Evolutionary conservation across 1,140 invertebrate genomes (phyloP).

Genomic region (Agrilus planipennis): DNA sequence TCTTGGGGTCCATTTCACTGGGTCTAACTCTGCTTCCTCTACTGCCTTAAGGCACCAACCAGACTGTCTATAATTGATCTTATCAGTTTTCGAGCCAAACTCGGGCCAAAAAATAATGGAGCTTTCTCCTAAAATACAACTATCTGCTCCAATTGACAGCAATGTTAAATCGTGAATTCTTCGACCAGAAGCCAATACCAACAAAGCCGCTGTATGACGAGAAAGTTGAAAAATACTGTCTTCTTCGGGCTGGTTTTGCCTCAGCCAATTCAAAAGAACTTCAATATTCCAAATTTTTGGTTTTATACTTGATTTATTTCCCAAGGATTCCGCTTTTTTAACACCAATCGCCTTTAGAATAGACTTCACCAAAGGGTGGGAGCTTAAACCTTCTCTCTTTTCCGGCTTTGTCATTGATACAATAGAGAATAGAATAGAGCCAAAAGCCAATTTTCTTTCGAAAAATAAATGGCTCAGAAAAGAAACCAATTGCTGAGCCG

Average conservation of each 20-base stretch:
- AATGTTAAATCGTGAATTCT: conserved; percentile 30
- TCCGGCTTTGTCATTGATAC: conserved; percentile 9
- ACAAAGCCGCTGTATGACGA: conserved; percentile 15
- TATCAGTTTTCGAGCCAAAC: conserved; percentile 31
- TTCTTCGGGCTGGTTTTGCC: background rate
- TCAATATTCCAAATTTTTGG: background rate
- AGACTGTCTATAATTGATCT: conserved; percentile 20
- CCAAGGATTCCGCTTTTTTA: background rate
- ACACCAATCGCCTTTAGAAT: background rate
- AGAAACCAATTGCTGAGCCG: no score
- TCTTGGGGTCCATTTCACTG: background rate
- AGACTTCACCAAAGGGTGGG: background rate
- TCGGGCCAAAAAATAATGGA: conserved; percentile 22
- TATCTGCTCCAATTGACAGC: conserved; percentile 16
- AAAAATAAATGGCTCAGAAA: no score
- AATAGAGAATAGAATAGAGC: conserved; percentile 12
- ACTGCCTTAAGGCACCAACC: conserved; percentile 20
- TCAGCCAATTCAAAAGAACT: background rate
- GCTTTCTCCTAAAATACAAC: conserved; percentile 2
- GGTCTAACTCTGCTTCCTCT: background rate
- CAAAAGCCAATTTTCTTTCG: no score
- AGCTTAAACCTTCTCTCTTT: background rate
- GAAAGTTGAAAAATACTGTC: conserved; percentile 24
- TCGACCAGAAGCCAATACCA: conserved; percentile 26
- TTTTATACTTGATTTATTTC: no score